phyloP scores from a whole-genome alignment of 1,140 invertebrate species.

The Macrotrachela quadricornifera region DNA sequence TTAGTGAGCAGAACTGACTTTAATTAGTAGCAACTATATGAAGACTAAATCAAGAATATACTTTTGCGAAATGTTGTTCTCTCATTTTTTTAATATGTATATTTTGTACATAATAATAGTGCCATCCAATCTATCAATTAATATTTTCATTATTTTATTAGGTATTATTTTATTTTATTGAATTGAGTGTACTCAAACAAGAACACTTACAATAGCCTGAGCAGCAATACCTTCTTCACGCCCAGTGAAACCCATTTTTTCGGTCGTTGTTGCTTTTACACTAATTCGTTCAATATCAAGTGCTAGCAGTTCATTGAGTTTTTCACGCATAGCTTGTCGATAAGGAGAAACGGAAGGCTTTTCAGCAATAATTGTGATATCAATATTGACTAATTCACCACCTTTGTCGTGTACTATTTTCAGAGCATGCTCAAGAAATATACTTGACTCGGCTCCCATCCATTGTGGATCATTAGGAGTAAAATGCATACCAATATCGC shows the following conservation, averaged over 20 bases:
- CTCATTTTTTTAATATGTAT: too few species aligned
- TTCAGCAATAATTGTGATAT: not conserved
- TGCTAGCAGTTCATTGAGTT: not conserved
- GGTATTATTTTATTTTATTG: too few species aligned
- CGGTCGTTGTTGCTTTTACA: not conserved
- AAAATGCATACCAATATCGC: not conserved
- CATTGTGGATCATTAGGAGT: not conserved
- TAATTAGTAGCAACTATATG: too few species aligned
- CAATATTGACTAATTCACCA: not conserved
- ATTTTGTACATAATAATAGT: too few species aligned
- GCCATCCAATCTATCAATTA: too few species aligned
- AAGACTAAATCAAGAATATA: too few species aligned
- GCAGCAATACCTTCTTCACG: not conserved
- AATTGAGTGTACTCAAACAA: too few species aligned
- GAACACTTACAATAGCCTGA: too few species aligned
- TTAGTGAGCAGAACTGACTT: too few species aligned
- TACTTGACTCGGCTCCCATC: not conserved
- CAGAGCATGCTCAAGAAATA: not conserved
- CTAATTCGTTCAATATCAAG: not conserved
- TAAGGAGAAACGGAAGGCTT: not conserved
- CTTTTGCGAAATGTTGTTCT: too few species aligned
- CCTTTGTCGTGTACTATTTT: too few species aligned
- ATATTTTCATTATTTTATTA: too few species aligned
- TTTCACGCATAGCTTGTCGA: not conserved
- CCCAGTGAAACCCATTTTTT: not conserved